Evolutionary conservation across 2,113 vertebrate genomes (phyloP).

Genomic region (Malurus alboscapulatus): DNA sequence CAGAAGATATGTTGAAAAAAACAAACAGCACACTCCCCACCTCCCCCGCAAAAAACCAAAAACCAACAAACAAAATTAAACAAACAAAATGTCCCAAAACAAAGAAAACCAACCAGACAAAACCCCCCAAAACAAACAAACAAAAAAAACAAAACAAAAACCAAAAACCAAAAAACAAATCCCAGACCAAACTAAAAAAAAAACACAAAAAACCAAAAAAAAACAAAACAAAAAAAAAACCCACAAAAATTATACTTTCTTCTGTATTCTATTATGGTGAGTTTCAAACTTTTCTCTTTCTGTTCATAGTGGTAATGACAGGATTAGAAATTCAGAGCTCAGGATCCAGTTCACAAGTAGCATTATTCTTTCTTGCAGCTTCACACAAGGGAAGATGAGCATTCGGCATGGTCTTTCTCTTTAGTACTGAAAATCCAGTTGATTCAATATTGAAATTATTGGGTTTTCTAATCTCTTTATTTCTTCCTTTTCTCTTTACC

Average conservation of each 20-base stretch:
- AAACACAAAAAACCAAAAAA: background rate
- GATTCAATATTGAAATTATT: background rate
- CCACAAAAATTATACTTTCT: background rate
- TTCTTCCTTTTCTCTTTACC: background rate
- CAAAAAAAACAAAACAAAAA: background rate
- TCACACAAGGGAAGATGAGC: background rate
- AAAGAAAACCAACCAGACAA: too few species aligned
- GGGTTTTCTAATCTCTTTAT: accelerated
- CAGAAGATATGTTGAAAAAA: background rate
- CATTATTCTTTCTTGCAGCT: background rate
- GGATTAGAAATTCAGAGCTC: background rate
- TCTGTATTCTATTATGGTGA: background rate
- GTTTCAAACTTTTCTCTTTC: background rate
- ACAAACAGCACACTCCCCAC: background rate
- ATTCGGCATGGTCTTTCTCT: background rate
- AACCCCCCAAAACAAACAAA: background rate
- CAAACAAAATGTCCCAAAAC: background rate
- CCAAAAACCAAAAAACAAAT: too few species aligned
- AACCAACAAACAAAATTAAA: background rate
- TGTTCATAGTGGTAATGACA: background rate
- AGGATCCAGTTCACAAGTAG: background rate
- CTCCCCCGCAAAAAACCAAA: background rate
- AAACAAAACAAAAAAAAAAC: accelerated
- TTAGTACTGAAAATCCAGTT: background rate
- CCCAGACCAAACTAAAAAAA: too few species aligned